A percentile compares a stretch with the other conserved stretches of the same genome.
Conservation (phyloP, 2,797 vertebrate genomes). For the Macropus fuliginosus region DNA sequence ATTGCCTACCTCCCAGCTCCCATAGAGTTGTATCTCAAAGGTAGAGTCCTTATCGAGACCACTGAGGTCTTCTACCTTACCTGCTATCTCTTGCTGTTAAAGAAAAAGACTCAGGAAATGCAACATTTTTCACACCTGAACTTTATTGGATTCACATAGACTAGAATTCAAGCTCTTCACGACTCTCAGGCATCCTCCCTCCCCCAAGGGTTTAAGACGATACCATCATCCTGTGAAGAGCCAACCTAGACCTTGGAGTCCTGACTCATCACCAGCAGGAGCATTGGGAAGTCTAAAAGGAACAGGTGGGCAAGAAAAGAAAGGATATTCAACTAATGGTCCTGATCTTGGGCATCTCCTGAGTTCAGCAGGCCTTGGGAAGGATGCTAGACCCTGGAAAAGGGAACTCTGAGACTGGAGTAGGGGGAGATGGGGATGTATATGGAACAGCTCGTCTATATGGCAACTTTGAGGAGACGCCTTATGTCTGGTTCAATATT, state of each 20-base stretch:
- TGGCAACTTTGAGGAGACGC: constrained; percentile 94
- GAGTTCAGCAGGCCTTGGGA: not conserved
- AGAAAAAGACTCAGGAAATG: constrained; percentile 49
- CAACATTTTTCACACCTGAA: constrained; percentile 52
- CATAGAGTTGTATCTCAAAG: no score
- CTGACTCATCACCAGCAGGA: not conserved
- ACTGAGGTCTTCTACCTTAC: not conserved
- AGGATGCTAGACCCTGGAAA: not conserved
- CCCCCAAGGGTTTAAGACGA: constrained; percentile 86
- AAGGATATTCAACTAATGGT: not conserved
- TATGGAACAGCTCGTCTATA: constrained; percentile 82
- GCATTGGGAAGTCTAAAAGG: not conserved
- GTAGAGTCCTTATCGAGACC: not conserved
- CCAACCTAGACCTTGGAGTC: constrained; percentile 61
- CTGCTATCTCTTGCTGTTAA: not conserved
- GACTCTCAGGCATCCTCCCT: constrained; percentile 87
- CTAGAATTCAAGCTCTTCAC: constrained; percentile 81
- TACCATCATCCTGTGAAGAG: constrained; percentile 91
- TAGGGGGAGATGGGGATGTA: not conserved
- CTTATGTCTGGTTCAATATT: constrained; percentile 96
- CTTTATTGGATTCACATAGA: constrained; percentile 80
- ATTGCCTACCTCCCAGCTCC: not conserved
- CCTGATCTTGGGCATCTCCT: not conserved
- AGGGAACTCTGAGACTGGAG: not conserved
- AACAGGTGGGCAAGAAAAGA: constrained; percentile 10